Evolutionary conservation across 53 echinoderm and acorn worm species (phyloP), one percentile per base, ranked within the genome.

Genomic region (Hippasteria phrygiana): DNA sequence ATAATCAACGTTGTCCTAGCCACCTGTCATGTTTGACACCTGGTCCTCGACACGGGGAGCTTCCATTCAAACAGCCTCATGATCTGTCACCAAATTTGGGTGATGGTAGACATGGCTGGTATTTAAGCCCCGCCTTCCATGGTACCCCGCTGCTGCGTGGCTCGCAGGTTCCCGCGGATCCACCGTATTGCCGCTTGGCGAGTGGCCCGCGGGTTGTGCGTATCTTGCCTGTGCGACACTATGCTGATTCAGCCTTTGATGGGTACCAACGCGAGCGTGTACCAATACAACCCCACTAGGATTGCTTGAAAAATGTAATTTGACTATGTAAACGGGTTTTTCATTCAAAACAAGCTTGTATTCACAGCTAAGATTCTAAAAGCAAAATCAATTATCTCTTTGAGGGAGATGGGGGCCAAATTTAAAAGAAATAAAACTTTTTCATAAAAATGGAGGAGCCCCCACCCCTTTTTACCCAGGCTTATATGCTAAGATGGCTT

Each of bases 181-280:
- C 27, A 43, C 45, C 66, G 8, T 14, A 36, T 66, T 66, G 55
- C 66, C 64, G 66, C 31, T 27, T 29, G 16, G 56, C 79, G 9
- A 36, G 63, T 35, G 64, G 28, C 34, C 63, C 63, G 1, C 63
- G 64, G 18, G 40, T 62, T 62, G 63, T 80, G 42, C 82, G 64
- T 28, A 14, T 82, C 20, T 5, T 82, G 28, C 82, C 82, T 8
- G 28, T 82, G 38, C 63, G 45, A 64, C 81, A 65, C 31, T 28
- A 27, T 63, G 17, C 43, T 1, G 33, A 38, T 22, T 40, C 79
- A 35, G 62, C 55, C 4, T 45, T 73, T 43, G 73, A 65, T 7
- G 81, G 22, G 3, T 81, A 65, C 66, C 65, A 62, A 31, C 81
- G 26, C 16, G n/a, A 75, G 75, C 48, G 32, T 81, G 56, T 59